phyloP scores from a whole-genome alignment of 2,113 vertebrate genomes.

The Mobula birostris region DNA sequence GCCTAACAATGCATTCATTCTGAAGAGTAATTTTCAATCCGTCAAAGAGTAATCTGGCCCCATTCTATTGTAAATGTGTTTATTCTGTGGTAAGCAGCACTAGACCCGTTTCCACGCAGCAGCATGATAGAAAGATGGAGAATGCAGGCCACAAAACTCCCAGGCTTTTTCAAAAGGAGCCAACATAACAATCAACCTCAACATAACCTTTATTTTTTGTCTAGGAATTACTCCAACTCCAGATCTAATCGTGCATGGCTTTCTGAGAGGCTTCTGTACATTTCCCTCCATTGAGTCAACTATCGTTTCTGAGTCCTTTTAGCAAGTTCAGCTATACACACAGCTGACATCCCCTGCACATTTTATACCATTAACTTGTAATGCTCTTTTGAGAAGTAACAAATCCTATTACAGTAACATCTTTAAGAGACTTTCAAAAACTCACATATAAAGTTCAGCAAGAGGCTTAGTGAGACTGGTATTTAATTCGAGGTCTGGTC shows the following conservation, averaged over 20 bases:
- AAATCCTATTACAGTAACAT: conserved; percentile 38
- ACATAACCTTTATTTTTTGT: conserved; percentile 37
- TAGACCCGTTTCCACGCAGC: conserved; percentile 39
- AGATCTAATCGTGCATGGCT: conserved; percentile 35
- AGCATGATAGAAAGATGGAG: conserved; percentile 40
- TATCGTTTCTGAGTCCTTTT: conserved; percentile 18
- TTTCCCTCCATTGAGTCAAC: conserved; percentile 25
- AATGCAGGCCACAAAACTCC: conserved; percentile 40
- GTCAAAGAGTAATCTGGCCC: conserved; percentile 43
- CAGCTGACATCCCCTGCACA: conserved; percentile 32
- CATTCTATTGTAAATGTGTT: conserved; percentile 46
- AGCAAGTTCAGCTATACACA: conserved; percentile 33
- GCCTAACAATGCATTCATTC: conserved; percentile 53
- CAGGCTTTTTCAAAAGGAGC: conserved; percentile 37
- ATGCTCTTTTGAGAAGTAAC: conserved; percentile 36
- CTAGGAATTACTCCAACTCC: conserved; percentile 30
- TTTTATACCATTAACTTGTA: conserved; percentile 37
- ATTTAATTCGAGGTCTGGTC: conserved; percentile 22
- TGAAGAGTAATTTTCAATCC: conserved; percentile 52
- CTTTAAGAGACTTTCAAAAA: conserved; percentile 34
- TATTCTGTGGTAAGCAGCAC: conserved; percentile 41
- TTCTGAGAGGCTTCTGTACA: conserved; percentile 33
- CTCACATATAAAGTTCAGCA: conserved; percentile 34
- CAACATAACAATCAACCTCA: conserved; percentile 38
- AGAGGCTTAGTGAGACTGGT: conserved; percentile 21